Evolutionary conservation across 2,797 vertebrate genomes (phyloP), one percentile per base, ranked within the genome.

Genomic region (Rhinichthys osculus): DNA sequence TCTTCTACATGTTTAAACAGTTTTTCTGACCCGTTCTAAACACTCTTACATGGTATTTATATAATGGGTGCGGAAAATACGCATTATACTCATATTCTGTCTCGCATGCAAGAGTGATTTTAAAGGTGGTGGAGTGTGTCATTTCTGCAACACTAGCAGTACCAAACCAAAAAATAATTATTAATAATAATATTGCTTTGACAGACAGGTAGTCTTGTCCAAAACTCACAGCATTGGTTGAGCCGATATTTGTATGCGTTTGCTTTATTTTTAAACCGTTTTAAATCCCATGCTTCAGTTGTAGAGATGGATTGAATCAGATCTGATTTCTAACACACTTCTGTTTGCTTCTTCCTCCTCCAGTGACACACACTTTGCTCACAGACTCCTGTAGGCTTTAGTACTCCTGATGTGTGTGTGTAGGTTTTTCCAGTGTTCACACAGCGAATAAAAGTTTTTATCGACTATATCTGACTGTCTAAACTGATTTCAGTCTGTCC

Each of bases 371-470:
- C 3, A 6, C 76, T 62, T 19, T 33, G n/a, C 69, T 71, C 52
- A 16, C 54, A 40, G 5, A 30, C 81, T 64, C 27, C 81, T 74
- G 57, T 73, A 27, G 11, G 64, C 27, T 82, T 42, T 17, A 42
- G 7, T 19, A 33, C n/a, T 0, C 50, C 57, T 76, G 35, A 66
- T 83, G 42, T 52, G 1, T 50, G 1, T n/a, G 13, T 84, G 62
- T 57, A 1, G 14, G 5, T 23, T 69, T 84, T 44, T 57, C 23
- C 38, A 69, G 23, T 69, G n/a, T 42, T 73, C 50, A 33, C 59
- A 52, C 57, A 5, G 59, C 50, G 69, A 84, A 78, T 84, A 84
- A 84, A 59, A 42, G 82, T 69, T 78, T 77, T 16, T 57, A 69
- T 57, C 0, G 44, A 69, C 33, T 42, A 16, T 52, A 5, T 66